Conservation (phyloP, 2,888 invertebrate species). For the Tupiocoris notatus region DNA sequence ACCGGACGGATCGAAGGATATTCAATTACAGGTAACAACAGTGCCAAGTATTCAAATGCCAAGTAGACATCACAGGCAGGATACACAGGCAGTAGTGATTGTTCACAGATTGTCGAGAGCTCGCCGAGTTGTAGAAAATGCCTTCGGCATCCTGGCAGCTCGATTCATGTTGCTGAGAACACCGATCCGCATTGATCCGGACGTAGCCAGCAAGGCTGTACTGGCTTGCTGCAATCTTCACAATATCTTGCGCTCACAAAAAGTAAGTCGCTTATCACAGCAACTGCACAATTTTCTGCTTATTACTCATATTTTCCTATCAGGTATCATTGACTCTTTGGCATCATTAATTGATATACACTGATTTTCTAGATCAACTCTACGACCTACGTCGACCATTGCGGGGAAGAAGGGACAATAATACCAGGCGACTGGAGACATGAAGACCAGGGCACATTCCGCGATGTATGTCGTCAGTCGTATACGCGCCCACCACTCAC, state of each 20-base stretch:
- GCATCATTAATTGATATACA: no score
- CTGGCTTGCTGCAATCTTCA: neutral
- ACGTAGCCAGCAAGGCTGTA: neutral
- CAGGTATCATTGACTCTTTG: no score
- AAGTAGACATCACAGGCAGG: neutral
- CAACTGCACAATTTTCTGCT: no score
- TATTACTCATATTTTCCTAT: no score
- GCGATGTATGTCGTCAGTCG: neutral
- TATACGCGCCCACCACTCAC: neutral
- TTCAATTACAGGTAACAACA: neutral
- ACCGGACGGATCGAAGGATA: neutral
- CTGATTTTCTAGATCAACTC: neutral
- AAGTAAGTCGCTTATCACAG: neutral
- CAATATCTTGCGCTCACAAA: neutral
- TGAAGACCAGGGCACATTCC: neutral
- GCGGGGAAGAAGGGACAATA: neutral
- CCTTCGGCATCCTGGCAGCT: neutral
- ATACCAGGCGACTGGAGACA: neutral
- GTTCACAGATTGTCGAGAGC: neutral
- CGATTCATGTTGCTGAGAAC: neutral
- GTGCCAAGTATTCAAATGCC: neutral
- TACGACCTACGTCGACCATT: neutral
- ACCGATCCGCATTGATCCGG: neutral
- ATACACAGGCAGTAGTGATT: no score
- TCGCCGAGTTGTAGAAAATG: neutral